phyloP scores from a whole-genome alignment of 2,888 invertebrate species.

The Notodonta ziczac region DNA sequence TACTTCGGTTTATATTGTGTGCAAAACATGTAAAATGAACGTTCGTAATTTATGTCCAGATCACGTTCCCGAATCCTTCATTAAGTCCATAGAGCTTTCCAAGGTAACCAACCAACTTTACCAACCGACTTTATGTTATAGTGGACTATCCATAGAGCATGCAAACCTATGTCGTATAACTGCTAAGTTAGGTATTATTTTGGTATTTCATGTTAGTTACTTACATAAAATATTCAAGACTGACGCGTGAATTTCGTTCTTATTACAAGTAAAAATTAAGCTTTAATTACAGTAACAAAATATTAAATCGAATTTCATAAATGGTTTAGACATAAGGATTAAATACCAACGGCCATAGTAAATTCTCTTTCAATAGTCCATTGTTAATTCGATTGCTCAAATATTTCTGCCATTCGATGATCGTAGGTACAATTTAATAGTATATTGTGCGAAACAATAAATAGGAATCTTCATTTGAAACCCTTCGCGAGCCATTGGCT shows the following conservation, averaged over 20 bases:
- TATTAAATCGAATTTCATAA: background rate
- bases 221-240: too few species aligned
- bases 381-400: constrained; percentile 59
- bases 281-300: too few species aligned
- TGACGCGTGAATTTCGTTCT: too few species aligned
- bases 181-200: too few species aligned
- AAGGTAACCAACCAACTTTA: too few species aligned
- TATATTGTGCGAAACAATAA: constrained; percentile 62
- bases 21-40: constrained; percentile 5
- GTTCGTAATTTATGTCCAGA: constrained; percentile 15
- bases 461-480: constrained; percentile 40
- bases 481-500: constrained; percentile 49
- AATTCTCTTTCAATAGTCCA: constrained; percentile 33
- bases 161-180: too few species aligned
- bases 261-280: too few species aligned
- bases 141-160: too few species aligned
- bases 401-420: constrained; percentile 49
- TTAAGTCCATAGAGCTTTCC: too few species aligned
- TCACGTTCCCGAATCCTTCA: too few species aligned
- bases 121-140: too few species aligned
- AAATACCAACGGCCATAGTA: constrained; percentile 18
- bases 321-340: background rate
- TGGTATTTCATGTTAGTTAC: too few species aligned
- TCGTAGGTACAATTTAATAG: constrained; percentile 56
- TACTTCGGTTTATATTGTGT: constrained; percentile 1